These are phyloP conservation scores for Kryptopterus vitreolus DNA, from an alignment of 2,797 vertebrate genomes.

Conservation along the genomic window DNA sequence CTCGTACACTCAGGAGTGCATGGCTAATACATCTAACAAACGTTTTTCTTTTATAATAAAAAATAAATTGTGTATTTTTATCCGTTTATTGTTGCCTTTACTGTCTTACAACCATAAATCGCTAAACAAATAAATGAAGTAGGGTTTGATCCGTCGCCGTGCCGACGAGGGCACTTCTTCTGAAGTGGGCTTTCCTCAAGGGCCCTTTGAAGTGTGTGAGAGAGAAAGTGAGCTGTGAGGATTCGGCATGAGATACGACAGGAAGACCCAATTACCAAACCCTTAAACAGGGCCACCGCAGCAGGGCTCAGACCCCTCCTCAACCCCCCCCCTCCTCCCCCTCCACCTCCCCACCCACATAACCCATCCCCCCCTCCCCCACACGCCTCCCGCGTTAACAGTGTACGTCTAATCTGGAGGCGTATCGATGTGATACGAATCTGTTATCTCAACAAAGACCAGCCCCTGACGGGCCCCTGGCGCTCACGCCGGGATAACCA, in stretches of 20 bases:
- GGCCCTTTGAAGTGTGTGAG: conserved; percentile 70
- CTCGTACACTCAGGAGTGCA: too few relatives aligned
- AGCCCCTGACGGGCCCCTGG: conserved; percentile 56
- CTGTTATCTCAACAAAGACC: conserved; percentile 68
- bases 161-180: conserved; percentile 11
- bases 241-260: conserved; percentile 70
- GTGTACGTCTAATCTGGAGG: conserved; percentile 44
- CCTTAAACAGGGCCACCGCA: conserved; percentile 71
- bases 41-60: too few relatives aligned
- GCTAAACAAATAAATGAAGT: neutral
- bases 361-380: conserved; percentile 37
- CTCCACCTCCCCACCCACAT: conserved; percentile 3
- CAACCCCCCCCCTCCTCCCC: conserved; percentile 52
- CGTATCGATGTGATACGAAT: conserved; percentile 64
- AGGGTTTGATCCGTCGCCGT: neutral
- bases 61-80: neutral
- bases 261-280: conserved; percentile 77
- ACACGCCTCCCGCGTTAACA: conserved; percentile 15
- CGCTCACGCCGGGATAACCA: conserved; percentile 53
- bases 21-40: too few relatives aligned
- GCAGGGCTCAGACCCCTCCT: conserved; percentile 59
- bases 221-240: conserved; percentile 26
- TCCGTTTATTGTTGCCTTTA: neutral
- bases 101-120: neutral
- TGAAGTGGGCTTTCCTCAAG: conserved; percentile 49